A percentile compares a stretch with the other conserved stretches of the same genome.
phyloP scores from a whole-genome alignment of 2,888 invertebrate genomes.

The Amblyteles armatorius region DNA sequence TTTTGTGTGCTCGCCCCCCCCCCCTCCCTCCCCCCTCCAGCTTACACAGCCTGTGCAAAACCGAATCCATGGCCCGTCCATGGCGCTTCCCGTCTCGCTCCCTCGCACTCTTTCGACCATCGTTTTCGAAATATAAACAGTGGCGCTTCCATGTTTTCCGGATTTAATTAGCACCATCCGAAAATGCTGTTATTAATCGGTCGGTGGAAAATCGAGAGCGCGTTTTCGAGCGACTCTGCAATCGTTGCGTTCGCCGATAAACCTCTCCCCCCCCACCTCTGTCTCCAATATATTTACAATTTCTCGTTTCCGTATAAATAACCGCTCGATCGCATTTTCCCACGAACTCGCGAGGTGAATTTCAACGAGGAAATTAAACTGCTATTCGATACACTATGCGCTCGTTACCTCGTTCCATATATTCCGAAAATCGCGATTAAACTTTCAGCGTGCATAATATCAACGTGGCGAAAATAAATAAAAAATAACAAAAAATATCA shows the following conservation, averaged over 20 bases:
- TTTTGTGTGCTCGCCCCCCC: slow-evolving; percentile 54
- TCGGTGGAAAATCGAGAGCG: slow-evolving; percentile 70
- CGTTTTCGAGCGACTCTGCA: slow-evolving; percentile 67
- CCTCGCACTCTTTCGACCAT: slow-evolving; percentile 66
- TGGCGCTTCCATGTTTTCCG: slow-evolving; percentile 83
- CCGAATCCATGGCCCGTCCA: slow-evolving; percentile 60
- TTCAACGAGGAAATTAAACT: slow-evolving; percentile 51
- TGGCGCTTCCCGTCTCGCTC: slow-evolving; percentile 55
- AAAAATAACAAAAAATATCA: slow-evolving; percentile 13
- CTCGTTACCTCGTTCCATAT: not conserved
- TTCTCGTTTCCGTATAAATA: slow-evolving; percentile 71
- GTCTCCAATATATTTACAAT: slow-evolving; percentile 76
- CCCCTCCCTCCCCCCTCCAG: slow-evolving; percentile 41
- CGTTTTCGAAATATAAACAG: slow-evolving; percentile 80
- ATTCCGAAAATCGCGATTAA: not conserved
- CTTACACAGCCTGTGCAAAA: slow-evolving; percentile 13
- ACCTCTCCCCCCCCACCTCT: not conserved
- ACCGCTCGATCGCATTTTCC: slow-evolving; percentile 54
- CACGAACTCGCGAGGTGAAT: slow-evolving; percentile 52
- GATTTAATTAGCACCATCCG: slow-evolving; percentile 82
- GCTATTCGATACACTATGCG: slow-evolving; percentile 18
- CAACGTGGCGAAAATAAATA: not conserved
- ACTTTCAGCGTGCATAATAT: slow-evolving; percentile 38
- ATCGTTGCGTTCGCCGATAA: slow-evolving; percentile 11
- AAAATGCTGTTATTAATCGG: slow-evolving; percentile 83